A percentile compares a stretch with the other conserved stretches of the same genome.
These are phyloP conservation scores for Lepidocyrtoides sp. DNA, from an alignment of 2,888 invertebrate genomes.

Conservation along the genomic window DNA sequence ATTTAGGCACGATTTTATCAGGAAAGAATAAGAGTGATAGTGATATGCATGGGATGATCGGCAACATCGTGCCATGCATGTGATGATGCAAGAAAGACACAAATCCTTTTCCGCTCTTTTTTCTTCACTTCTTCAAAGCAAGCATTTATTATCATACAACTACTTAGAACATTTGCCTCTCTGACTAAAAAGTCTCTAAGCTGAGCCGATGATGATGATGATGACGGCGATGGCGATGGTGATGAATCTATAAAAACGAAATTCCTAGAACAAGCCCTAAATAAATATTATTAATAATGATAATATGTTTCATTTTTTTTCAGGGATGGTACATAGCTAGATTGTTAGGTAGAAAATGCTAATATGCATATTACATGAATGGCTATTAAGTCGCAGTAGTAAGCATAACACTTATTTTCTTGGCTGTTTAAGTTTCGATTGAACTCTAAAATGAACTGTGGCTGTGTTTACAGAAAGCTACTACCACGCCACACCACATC, in stretches of 20 bases:
- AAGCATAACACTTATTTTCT: not conserved
- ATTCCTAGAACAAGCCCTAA: slow-evolving; percentile 77
- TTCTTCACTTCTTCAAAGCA: slow-evolving; percentile 38
- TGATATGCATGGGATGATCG: slow-evolving; percentile 71
- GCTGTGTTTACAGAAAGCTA: too few relatives aligned
- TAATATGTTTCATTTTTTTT: slow-evolving; percentile 39
- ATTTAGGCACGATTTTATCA: not conserved
- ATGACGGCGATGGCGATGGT: not conserved
- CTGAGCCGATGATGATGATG: slow-evolving; percentile 3
- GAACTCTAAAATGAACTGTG: slow-evolving; percentile 23
- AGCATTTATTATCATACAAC: not conserved
- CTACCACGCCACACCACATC: not conserved
- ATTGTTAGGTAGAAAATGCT: not conserved
- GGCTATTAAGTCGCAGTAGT: not conserved
- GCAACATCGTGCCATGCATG: slow-evolving; percentile 5
- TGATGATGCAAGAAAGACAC: slow-evolving; percentile 69
- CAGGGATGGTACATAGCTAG: too few relatives aligned
- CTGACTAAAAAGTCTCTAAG: slow-evolving; percentile 48
- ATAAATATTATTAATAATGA: slow-evolving; percentile 51
- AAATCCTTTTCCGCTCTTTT: slow-evolving; percentile 77
- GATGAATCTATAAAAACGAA: slow-evolving; percentile 76
- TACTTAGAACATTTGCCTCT: not conserved
- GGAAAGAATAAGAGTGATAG: not conserved
- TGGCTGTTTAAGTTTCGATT: not conserved
- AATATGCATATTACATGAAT: not conserved